Evolutionary conservation across 1,140 invertebrate species (phyloP).

Genomic region (Papilio dardanus): DNA sequence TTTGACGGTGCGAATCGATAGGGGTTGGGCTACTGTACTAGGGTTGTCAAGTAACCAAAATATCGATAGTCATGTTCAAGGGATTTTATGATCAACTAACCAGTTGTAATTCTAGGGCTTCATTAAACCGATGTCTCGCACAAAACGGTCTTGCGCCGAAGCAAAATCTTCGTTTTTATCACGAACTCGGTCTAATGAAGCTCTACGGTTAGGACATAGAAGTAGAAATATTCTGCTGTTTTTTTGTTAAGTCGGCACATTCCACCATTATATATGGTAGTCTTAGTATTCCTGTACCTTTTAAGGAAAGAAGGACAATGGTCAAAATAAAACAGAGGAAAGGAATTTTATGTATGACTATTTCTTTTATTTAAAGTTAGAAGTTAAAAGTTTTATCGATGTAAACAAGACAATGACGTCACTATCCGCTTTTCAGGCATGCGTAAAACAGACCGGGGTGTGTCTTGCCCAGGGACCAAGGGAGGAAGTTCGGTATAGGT

Average conservation of each 20-base stretch:
- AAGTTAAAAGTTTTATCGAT: slow-evolving; percentile 26
- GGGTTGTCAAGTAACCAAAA: slow-evolving; percentile 46
- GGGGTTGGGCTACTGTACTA: slow-evolving; percentile 54
- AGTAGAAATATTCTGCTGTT: too few relatives aligned
- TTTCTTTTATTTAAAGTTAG: background rate
- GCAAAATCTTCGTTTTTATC: too few relatives aligned
- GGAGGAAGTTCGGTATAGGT: background rate
- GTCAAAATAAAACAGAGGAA: too few relatives aligned
- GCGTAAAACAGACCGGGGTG: slow-evolving; percentile 25
- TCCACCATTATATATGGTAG: too few relatives aligned
- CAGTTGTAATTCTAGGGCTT: background rate
- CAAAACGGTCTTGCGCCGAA: too few relatives aligned
- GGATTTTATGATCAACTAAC: slow-evolving; percentile 13
- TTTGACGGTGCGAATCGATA: slow-evolving; percentile 72
- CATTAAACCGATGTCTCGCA: background rate
- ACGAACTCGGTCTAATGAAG: too few relatives aligned
- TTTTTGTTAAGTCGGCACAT: too few relatives aligned
- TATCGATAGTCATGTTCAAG: slow-evolving; percentile 44
- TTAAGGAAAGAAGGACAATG: background rate
- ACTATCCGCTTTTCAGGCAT: slow-evolving; percentile 10
- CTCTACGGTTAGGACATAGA: too few relatives aligned
- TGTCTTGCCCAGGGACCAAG: slow-evolving; percentile 13
- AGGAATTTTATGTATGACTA: background rate
- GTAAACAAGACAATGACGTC: slow-evolving; percentile 15
- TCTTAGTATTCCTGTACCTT: too few relatives aligned